Evolutionary conservation across 2,797 vertebrate species (phyloP).

Genomic region (Lates japonicus): DNA sequence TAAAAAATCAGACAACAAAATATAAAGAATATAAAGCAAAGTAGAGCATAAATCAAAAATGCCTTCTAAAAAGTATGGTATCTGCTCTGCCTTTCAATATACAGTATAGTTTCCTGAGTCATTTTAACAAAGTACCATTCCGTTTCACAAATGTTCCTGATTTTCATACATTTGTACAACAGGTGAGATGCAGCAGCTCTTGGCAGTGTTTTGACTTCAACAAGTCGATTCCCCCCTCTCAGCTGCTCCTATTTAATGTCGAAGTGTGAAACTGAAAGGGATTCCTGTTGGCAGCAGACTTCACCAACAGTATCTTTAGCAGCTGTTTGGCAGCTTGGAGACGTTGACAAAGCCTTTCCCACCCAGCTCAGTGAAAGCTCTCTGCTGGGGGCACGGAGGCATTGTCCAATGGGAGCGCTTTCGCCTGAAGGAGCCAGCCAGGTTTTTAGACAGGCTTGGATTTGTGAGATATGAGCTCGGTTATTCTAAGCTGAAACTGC

Average conservation of each 20-base stretch:
- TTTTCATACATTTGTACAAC: slow-evolving; percentile 33
- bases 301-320: slow-evolving; percentile 62
- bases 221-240: slow-evolving; percentile 47
- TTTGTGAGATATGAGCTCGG: slow-evolving; percentile 9
- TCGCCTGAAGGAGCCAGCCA: slow-evolving; percentile 37
- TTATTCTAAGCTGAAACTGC: slow-evolving; percentile 12
- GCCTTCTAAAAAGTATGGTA: background rate
- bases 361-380: slow-evolving; percentile 29
- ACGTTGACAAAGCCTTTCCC: slow-evolving; percentile 40
- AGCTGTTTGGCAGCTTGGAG: slow-evolving; percentile 69
- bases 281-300: slow-evolving; percentile 60
- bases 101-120: background rate
- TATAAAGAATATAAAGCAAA: background rate
- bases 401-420: slow-evolving; percentile 14
- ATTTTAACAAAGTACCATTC: background rate
- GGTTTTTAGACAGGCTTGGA: slow-evolving; percentile 8
- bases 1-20: background rate
- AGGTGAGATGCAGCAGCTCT: slow-evolving; percentile 40
- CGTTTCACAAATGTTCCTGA: background rate
- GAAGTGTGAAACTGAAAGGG: slow-evolving; percentile 48
- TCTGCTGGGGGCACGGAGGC: slow-evolving; percentile 48
- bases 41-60: background rate
- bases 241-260: slow-evolving; percentile 63
- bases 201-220: slow-evolving; percentile 37
- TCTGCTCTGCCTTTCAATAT: background rate